Evolutionary conservation across 92 coral and sea anemone genomes (phyloP), one percentile per base, ranked within the genome.

Genomic region (Zoanthus gigantus): DNA sequence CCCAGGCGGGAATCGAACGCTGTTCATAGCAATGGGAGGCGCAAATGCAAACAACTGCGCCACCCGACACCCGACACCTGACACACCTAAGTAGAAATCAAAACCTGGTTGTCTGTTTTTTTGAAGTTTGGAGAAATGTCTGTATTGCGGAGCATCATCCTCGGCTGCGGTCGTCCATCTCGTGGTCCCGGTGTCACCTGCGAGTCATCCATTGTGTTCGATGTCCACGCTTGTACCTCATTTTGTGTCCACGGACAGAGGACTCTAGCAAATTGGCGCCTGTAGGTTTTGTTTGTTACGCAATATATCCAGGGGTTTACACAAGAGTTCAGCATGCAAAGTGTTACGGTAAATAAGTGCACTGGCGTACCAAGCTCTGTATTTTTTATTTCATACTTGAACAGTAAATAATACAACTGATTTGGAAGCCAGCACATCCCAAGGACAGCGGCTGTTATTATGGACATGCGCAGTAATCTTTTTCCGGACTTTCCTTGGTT

Each of bases 401-500:
- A 93, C 47, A 93, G 65, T 66, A 93, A 63, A 68, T 93, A 93
- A 76, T 90, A 93, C 76, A 93, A 44, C 57, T 93, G 95, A 75
- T 93, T 93, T 15, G 95, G 95, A 74, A 91, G 83, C 95, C 95
- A 93, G 60, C 95, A 93, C 10, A 88, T 66, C 60, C 89, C 92
- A 4, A 93, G 84, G 46, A 83, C 90, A 48, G 89, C 50, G 3
- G 95, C 85, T 53, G 95, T 93, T 23, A 91, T 45, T 76, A 86
- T 82, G 28, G 94, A 93, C 95, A 91, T 93, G 88, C 94, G 93
- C 73, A 93, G 89, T 69, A 93, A 71, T 71, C 90, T 95, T 32
- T 89, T 69, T 37, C 97, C 98, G 15, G 96, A 95, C 72, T 88
- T 93, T 34, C 98, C 98, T 54, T 89, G 89, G 78, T 89, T 94